A percentile compares a stretch with the other conserved stretches of the same genome.
Conservation (phyloP, 2,113 vertebrate genomes). For the Odontophorus gujanensis region DNA sequence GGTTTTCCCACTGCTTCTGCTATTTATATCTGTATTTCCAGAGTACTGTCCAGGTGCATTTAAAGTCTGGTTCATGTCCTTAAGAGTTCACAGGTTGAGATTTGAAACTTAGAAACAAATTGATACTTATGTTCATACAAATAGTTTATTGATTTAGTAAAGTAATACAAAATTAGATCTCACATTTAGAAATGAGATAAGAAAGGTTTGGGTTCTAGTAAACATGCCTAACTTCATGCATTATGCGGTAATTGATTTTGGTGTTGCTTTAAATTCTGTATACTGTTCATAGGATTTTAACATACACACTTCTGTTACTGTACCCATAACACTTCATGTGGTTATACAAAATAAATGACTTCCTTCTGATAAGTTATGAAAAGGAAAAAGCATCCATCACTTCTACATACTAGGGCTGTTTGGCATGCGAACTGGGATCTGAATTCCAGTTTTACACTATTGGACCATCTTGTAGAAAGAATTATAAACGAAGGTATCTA, state of each 20-base stretch:
- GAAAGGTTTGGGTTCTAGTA: background rate
- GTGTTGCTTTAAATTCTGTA: background rate
- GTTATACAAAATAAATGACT: background rate
- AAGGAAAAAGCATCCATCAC: background rate
- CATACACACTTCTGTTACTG: background rate
- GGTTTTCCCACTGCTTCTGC: constrained; percentile 36
- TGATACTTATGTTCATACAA: accelerated
- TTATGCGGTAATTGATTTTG: accelerated
- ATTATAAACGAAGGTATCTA: background rate
- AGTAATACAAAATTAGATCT: background rate
- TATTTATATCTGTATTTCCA: constrained; percentile 31
- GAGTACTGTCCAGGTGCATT: constrained; percentile 13
- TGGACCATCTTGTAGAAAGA: background rate
- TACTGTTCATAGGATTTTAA: background rate
- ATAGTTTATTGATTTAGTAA: background rate
- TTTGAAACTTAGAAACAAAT: background rate
- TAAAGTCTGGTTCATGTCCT: background rate
- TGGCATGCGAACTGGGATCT: background rate
- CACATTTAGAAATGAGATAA: background rate
- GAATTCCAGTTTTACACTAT: background rate
- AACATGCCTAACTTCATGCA: background rate
- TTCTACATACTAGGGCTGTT: background rate
- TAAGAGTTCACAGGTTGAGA: background rate
- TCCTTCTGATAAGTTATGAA: background rate
- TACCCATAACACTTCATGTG: background rate